Conservation (phyloP, 2,113 vertebrate species). For the Larimichthys polyactis region DNA sequence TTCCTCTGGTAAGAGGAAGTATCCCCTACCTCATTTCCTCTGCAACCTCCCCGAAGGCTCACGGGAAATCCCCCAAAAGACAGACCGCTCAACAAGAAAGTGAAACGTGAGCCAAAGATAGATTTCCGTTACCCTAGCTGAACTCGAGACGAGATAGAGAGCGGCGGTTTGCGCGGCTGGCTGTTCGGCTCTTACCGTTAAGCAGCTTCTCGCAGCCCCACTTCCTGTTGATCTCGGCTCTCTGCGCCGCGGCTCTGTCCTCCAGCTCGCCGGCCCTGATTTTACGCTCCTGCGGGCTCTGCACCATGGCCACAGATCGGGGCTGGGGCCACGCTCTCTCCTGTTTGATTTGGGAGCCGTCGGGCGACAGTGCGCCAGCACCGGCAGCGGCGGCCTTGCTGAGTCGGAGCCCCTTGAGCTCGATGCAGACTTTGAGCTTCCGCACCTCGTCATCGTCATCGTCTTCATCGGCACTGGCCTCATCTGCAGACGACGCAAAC, state of each 20-base stretch:
- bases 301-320: conserved; percentile 21
- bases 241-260: conserved; percentile 89
- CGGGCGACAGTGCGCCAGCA: conserved; percentile 83
- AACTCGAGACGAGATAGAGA: conserved; percentile 46
- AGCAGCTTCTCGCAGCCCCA: conserved; percentile 92
- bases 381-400: conserved; percentile 89
- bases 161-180: conserved; percentile 49
- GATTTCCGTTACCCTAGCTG: conserved; percentile 76
- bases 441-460: conserved; percentile 91
- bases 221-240: conserved; percentile 92
- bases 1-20: conserved; percentile 59
- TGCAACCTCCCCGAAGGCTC: conserved; percentile 38
- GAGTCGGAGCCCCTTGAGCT: conserved; percentile 97
- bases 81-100: conserved; percentile 74
- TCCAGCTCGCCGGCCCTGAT: conserved; percentile 78
- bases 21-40: conserved; percentile 66
- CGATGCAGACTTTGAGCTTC: conserved; percentile 98
- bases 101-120: conserved; percentile 77
- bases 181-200: conserved; percentile 84
- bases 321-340: conserved; percentile 75
- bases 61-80: conserved; percentile 76
- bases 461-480: conserved; percentile 51
- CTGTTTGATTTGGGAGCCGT: conserved; percentile 84
- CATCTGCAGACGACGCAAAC: conserved; percentile 50
- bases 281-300: conserved; percentile 81